Percentiles rank a stretch among this genome's conserved stretches.
Evolutionary conservation across 2,113 vertebrate genomes (phyloP).

Genomic region (Psephotus haematonotus): DNA sequence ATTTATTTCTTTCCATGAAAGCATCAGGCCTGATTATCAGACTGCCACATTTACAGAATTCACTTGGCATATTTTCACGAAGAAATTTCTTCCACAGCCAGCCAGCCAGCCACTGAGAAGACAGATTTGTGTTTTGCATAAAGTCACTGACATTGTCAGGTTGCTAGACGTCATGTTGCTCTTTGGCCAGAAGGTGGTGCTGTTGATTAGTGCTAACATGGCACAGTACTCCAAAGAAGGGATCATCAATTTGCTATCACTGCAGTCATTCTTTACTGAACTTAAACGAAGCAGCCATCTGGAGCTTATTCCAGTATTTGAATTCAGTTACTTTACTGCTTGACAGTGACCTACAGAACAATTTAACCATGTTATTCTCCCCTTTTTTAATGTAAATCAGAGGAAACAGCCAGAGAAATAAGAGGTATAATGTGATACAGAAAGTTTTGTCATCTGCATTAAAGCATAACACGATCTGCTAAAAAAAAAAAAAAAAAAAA

Average conservation of each 20-base stretch:
- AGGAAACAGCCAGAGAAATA: conserved; percentile 7
- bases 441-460: background rate
- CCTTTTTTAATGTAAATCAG: conserved; percentile 49
- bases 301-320: conserved; percentile 62
- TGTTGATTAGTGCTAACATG: conserved; percentile 55
- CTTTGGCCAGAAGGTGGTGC: conserved; percentile 70
- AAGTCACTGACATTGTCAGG: background rate
- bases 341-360: conserved; percentile 39
- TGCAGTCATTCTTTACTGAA: conserved; percentile 26
- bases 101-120: background rate
- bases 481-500: background rate
- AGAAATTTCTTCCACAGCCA: background rate
- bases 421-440: background rate
- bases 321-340: conserved; percentile 58
- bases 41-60: background rate
- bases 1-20: background rate
- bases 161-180: background rate
- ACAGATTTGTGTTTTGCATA: background rate
- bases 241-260: conserved; percentile 16
- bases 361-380: background rate
- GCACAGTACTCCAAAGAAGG: background rate
- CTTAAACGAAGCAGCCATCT: conserved; percentile 43
- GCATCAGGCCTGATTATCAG: background rate
- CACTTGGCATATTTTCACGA: background rate
- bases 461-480: background rate